Base-by-base conservation (phyloP, 2,113 vertebrate species). In the Prunella himalayana region DNA sequence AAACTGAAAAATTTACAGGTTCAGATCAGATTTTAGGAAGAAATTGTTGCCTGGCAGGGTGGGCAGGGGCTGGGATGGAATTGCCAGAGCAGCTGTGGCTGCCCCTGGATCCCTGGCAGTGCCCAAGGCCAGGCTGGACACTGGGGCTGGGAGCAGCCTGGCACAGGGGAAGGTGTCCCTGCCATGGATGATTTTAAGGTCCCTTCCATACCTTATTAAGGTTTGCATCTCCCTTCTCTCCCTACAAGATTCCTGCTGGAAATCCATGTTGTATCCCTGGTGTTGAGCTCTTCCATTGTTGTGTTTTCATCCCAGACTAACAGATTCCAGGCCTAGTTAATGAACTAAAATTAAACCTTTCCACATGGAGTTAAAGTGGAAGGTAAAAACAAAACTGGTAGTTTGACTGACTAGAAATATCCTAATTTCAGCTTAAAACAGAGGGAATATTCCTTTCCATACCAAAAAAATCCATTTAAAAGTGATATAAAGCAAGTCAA, bases 101-200 rank as follows among this genome's bases (percentile, higher is more conserved):
- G n/a, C n/a, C n/a, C n/a, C n/a, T 80, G 77, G 39, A 69, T 59
- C 64, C 64, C 79, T 82, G 79, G 53, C 21, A 49, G 63, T 59
- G 65, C 35, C 65, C 65, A 10, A 68, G 53, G 44, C 53, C 54
- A 51, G 54, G 44, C 0, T 80, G 77, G 77, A 31, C 70, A 42
- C 3, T 22, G 56, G 56, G 31, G 53, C 53, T 56, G n/a, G 53
- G 54, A n/a, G 61, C 63, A 54, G 16, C 77, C 61, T 66, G 77
- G 65, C 8, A 30, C 41, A 51, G n/a, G 57, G 82, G 82, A 0
- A 65, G 44, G 25, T 35, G 82, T 50, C 71, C 71, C 71, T 76
- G 71, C 0, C 1, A 0, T 7, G 35, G 31, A 1, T 76, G 54
- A 1, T 6, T 0, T 39, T 45, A 0, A 21, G 15, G n/a, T 70